Evolutionary conservation across 1,140 invertebrate species (phyloP).

Genomic region (Monomorium pharaonis): DNA sequence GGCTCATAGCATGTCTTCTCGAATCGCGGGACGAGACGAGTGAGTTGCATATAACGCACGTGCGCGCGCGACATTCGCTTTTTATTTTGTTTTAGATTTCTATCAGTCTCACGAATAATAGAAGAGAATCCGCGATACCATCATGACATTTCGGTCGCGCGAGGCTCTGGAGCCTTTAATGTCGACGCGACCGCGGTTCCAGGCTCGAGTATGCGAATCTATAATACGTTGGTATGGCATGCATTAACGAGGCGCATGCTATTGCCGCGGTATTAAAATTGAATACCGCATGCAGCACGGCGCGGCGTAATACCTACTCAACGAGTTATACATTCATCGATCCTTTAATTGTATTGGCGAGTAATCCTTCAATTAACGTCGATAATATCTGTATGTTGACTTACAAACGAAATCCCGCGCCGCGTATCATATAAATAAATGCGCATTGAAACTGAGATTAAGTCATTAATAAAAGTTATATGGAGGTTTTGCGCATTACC

Average conservation of each 20-base stretch:
- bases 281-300: conserved; percentile 6
- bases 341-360: conserved; percentile 56
- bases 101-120: conserved; percentile 47
- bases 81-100: conserved; percentile 47
- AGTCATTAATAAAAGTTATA: neutral
- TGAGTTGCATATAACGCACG: neutral
- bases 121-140: conserved; percentile 18
- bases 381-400: neutral
- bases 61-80: neutral
- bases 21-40: conserved; percentile 2
- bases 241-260: conserved; percentile 9
- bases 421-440: neutral
- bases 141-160: conserved; percentile 69
- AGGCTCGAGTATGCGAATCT: conserved; percentile 6
- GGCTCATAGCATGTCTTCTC: conserved; percentile 27
- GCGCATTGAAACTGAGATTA: neutral
- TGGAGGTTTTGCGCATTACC: neutral
- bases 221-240: neutral
- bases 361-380: conserved; percentile 14
- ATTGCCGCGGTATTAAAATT: conserved; percentile 41
- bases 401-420: neutral
- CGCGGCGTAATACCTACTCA: conserved; percentile 39
- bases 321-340: conserved; percentile 46
- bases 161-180: conserved; percentile 62
- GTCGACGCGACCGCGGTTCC: conserved; percentile 12